phyloP scores from a whole-genome alignment of 1,140 invertebrate genomes.

The Neuroterus valhalla region DNA sequence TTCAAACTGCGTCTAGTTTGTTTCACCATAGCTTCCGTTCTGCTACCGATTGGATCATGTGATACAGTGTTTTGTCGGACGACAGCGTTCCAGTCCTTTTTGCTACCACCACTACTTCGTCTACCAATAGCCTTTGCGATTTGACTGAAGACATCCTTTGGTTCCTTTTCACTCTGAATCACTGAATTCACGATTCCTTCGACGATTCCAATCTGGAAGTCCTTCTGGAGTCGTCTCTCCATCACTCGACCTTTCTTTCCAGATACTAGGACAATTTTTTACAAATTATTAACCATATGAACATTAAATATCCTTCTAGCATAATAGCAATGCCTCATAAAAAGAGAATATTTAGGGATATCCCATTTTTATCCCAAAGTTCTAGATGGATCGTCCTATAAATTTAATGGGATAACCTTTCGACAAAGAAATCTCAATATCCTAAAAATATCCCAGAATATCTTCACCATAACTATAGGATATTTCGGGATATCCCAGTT shows the following conservation, averaged over 20 bases:
- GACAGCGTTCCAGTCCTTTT: constrained; percentile 89
- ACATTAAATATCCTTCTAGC: too few relatives aligned
- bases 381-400: too few relatives aligned
- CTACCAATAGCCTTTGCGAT: constrained; percentile 85
- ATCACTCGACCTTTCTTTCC: constrained; percentile 90
- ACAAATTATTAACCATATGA: constrained; percentile 24
- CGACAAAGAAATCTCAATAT: too few relatives aligned
- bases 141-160: constrained; percentile 87
- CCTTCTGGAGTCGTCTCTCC: constrained; percentile 89
- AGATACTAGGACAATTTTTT: constrained; percentile 74
- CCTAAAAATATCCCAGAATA: too few relatives aligned
- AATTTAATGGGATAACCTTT: too few relatives aligned
- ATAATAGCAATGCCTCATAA: too few relatives aligned
- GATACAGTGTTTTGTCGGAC: constrained; percentile 82
- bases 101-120: constrained; percentile 76
- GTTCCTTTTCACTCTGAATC: constrained; percentile 79
- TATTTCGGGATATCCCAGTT: too few relatives aligned
- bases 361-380: too few relatives aligned
- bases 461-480: too few relatives aligned
- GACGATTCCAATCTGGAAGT: constrained; percentile 90
- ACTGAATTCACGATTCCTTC: constrained; percentile 87
- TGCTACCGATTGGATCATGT: constrained; percentile 86
- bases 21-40: constrained; percentile 78
- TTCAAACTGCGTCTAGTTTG: constrained; percentile 83
- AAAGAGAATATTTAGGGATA: too few relatives aligned